Base-by-base conservation (phyloP, 2,113 vertebrate species). In the Neoarius graeffei region DNA sequence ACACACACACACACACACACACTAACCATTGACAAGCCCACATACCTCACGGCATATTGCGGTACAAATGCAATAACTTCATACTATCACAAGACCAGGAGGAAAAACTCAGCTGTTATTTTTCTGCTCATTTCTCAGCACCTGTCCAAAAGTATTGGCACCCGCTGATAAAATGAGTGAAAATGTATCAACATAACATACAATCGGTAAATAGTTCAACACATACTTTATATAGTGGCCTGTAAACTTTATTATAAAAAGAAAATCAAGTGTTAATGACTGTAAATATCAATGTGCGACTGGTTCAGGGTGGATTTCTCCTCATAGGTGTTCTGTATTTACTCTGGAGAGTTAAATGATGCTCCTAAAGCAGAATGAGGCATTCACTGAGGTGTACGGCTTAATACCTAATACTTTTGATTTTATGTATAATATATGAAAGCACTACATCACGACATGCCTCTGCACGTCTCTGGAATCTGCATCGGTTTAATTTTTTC, bases 71-170 rank as follows among this genome's bases (percentile, higher is more conserved):
- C 1, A 87, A 79, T 81, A 73, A 88, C 17, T 60, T 3, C 79
- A 86, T 56, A 62, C 67, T 59, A 80, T 89, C 90, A 91, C 60
- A 87, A 86, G 87, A 89, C 85, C 35, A 69, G 52, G 14, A 56
- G 6, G 25, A 17, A 9, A 15, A n/a, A 80, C 52, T 17, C 76
- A 56, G 76, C 23, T 56, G 50, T 56, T 80, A 14, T 79, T 54
- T 6, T 54, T 54, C 50, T 77, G 42, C 19, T 25, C 10, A 3
- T n/a, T 56, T 56, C 14, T 56, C 25, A 17, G 52, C n/a, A 27
- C 11, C 52, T 0, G 2, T 7, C 14, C 13, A 57, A 56, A 80
- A 56, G 7, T 80, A 35, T 80, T 80, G 52, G 10, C 74, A 77
- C 48, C 19, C 73, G n/a, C 74, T n/a, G 74, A 77, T 77, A 30